Evolutionary conservation across 2,888 invertebrate genomes (phyloP).

Genomic region (Odontothrips loti): DNA sequence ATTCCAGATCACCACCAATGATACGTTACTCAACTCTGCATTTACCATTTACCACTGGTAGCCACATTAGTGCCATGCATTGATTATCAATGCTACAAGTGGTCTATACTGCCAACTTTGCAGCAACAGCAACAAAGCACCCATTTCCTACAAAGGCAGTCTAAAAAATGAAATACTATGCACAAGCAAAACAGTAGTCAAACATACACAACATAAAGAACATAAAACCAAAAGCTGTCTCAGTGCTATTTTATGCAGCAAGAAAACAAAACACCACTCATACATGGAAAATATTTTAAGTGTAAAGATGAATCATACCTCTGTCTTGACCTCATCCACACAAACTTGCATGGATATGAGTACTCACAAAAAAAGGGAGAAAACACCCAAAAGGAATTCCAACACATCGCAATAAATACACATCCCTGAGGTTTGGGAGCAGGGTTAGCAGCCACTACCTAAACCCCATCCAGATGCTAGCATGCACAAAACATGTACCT

Average conservation of each 20-base stretch:
- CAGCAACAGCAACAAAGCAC: too few species aligned
- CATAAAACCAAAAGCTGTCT: background rate
- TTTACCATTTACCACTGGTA: too few species aligned
- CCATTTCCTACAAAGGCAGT: too few species aligned
- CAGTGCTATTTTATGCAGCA: background rate
- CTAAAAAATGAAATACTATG: too few species aligned
- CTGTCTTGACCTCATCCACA: background rate
- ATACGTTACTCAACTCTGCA: too few species aligned
- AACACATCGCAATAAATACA: background rate
- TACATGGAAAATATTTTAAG: background rate
- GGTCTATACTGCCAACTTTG: background rate
- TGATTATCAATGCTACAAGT: too few species aligned
- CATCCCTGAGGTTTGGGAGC: background rate
- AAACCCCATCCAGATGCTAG: background rate
- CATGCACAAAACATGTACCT: constrained; percentile 12
- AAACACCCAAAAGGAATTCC: background rate
- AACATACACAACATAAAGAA: background rate
- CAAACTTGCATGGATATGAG: background rate
- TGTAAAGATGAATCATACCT: constrained; percentile 1
- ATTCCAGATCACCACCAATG: too few species aligned
- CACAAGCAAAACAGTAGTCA: background rate
- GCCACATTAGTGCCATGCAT: too few species aligned
- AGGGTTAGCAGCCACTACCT: constrained; percentile 18
- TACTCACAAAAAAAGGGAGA: background rate
- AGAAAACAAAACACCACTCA: background rate